Evolutionary conservation across 1,140 invertebrate species (phyloP).

Genomic region (Mercenaria mercenaria): DNA sequence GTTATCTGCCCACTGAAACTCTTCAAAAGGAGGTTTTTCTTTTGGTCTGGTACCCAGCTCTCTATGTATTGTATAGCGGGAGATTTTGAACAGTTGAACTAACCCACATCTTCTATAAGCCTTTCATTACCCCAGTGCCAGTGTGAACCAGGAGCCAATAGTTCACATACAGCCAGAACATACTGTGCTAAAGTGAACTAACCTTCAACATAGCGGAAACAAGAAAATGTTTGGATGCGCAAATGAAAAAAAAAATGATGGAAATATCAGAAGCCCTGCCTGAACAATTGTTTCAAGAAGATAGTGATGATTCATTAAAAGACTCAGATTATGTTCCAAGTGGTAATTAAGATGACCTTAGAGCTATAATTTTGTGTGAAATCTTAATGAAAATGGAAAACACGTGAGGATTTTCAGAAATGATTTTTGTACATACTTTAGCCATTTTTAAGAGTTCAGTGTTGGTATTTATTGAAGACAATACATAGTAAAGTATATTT

Average conservation of each 20-base stretch:
- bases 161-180: neutral
- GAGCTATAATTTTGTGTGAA: neutral
- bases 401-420: neutral
- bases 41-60: neutral
- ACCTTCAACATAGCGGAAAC: neutral
- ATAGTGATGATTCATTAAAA: neutral
- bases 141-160: neutral
- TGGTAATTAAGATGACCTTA: neutral
- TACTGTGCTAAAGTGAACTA: neutral
- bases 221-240: neutral
- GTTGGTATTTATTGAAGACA: neutral
- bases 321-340: conserved; percentile 2
- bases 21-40: neutral
- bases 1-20: neutral
- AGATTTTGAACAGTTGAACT: neutral
- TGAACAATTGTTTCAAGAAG: neutral
- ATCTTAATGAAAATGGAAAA: neutral
- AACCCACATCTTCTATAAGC: neutral
- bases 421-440: neutral
- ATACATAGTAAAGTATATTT: neutral
- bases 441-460: neutral
- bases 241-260: neutral
- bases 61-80: neutral
- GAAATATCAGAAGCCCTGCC: neutral
- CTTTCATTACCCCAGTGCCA: neutral